Conservation (phyloP, 2,888 invertebrate genomes). For the Aromia moschata region DNA sequence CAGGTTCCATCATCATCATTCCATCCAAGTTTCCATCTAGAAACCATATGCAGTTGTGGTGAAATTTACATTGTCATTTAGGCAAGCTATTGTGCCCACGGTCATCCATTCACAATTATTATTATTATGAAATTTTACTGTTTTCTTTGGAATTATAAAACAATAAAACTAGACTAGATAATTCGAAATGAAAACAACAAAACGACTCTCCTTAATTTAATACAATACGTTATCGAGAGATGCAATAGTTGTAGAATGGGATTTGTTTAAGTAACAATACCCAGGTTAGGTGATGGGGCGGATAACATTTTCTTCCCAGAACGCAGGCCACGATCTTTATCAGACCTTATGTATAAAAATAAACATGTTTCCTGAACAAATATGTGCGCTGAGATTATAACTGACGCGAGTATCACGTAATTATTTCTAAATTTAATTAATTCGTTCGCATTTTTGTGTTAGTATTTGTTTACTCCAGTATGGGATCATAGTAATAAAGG, state of each 20-base stretch:
- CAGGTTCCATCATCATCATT: too few relatives aligned
- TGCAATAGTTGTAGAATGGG: slow-evolving; percentile 2
- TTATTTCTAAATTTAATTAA: slow-evolving; percentile 20
- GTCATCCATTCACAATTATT: too few relatives aligned
- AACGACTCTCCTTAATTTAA: slow-evolving; percentile 1
- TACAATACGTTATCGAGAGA: not conserved
- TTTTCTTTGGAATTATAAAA: too few relatives aligned
- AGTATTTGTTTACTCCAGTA: not conserved
- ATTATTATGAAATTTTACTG: too few relatives aligned
- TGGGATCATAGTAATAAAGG: too few relatives aligned
- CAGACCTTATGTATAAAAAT: slow-evolving; percentile 16
- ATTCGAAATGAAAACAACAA: not conserved
- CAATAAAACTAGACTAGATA: too few relatives aligned
- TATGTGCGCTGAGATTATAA: slow-evolving; percentile 17
- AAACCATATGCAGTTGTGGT: too few relatives aligned
- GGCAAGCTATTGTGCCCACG: too few relatives aligned
- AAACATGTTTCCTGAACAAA: slow-evolving; percentile 18
- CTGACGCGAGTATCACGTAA: slow-evolving; percentile 19
- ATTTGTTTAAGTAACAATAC: slow-evolving; percentile 15
- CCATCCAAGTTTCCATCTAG: too few relatives aligned
- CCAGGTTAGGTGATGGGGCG: slow-evolving; percentile 9
- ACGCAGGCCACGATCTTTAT: slow-evolving; percentile 16
- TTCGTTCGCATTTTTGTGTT: not conserved
- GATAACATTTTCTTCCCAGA: slow-evolving; percentile 21
- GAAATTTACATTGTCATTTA: too few relatives aligned